Percentiles rank a stretch among this genome's conserved stretches.
Conservation (phyloP, 1,140 invertebrate species). For the Leptoteleia sp. region DNA sequence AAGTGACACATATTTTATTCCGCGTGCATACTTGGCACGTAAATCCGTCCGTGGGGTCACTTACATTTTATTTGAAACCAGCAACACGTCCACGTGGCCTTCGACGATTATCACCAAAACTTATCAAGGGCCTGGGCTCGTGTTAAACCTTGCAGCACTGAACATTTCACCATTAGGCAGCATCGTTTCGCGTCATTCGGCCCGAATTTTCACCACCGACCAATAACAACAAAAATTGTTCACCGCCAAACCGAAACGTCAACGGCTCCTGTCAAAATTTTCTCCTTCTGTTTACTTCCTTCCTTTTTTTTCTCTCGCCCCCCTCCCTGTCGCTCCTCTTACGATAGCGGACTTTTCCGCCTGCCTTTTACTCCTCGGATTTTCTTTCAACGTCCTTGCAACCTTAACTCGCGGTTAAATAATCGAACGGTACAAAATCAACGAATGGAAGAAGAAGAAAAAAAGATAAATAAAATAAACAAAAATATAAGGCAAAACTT, state of each 20-base stretch:
- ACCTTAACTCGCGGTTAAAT: constrained; percentile 1
- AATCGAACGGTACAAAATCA: neutral
- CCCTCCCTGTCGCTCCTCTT: neutral
- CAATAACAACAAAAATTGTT: too few relatives aligned
- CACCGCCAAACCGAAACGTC: too few relatives aligned
- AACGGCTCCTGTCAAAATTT: too few relatives aligned
- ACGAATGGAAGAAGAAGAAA: too few relatives aligned
- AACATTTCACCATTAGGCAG: neutral
- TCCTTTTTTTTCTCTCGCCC: too few relatives aligned
- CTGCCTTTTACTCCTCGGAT: too few relatives aligned
- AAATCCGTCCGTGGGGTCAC: constrained; percentile 25
- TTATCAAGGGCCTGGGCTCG: constrained; percentile 23
- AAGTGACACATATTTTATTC: constrained; percentile 37
- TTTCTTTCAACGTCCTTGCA: neutral
- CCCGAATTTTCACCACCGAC: neutral
- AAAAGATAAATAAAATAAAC: too few relatives aligned
- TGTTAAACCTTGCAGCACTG: constrained; percentile 44
- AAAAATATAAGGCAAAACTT: too few relatives aligned
- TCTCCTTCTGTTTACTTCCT: too few relatives aligned
- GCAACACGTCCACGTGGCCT: constrained; percentile 76
- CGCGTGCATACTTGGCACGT: constrained; percentile 6
- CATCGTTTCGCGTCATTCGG: constrained; percentile 4
- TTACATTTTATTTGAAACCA: constrained; percentile 74
- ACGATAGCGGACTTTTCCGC: too few relatives aligned
- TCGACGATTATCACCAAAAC: constrained; percentile 45